Base-by-base conservation (phyloP, 2,113 vertebrate genomes). In the Galeopterus variegatus region DNA sequence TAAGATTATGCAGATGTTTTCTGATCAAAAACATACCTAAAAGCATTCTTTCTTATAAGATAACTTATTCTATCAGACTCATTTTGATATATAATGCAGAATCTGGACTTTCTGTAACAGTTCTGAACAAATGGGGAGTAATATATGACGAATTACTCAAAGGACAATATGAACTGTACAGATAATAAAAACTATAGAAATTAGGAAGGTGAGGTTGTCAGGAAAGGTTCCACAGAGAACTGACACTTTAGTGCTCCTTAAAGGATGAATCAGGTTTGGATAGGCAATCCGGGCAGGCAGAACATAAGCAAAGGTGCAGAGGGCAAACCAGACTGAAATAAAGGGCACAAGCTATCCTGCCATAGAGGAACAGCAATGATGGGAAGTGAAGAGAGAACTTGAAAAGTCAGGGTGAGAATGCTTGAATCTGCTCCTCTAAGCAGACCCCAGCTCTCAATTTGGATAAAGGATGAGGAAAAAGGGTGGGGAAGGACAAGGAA, bases 61-160 rank as follows among this genome's bases (percentile, higher is more conserved):
- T 54, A 92, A 82, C 48, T 50, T 60, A 87, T 79, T 96, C 88
- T 81, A 67, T 64, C 15, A 82, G 58, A 76, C n/a, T 79, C 69
- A 80, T 33, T 92, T 76, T 60, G 45, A 88, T 28, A 50, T 11
- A 76, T 11, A 77, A 33, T 33, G 18, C 26, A 86, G 62, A 93
- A 86, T 77, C 67, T 48, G 31, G 56, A 79, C 41, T 56, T 84
- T 88, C 36, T 72, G 10, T 3, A 64, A 69, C 14, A 88, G 50
- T 41, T 90, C 72, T 75, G 24, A 88, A 82, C 21, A 79, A 77
- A 79, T n/a, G 28, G 10, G 36, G 48, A 33, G 58, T 84, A 79
- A 52, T 52, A 79, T 23, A 19, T 77, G 64, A 86, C 52, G 85
- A 67, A 76, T 81, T 81, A 67, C 41, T 41, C 5, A 56, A 73